A percentile compares a stretch with the other conserved stretches of the same genome.
phyloP scores from a whole-genome alignment of 2,113 vertebrate species.

The Aptenodytes patagonicus region DNA sequence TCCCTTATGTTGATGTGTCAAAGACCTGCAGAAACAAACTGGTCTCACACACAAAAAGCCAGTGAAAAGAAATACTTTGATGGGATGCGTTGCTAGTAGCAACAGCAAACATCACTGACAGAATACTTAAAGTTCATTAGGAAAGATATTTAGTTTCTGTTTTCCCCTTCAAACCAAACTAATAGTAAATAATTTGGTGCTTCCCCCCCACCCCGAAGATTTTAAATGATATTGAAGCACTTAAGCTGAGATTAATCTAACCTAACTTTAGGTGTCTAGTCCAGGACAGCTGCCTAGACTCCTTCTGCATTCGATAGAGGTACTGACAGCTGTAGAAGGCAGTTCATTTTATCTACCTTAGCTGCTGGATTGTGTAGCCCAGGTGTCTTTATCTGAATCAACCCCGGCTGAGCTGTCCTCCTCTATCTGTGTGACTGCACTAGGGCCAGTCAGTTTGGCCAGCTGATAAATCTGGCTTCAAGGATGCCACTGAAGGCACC shows the following conservation, averaged over 20 bases:
- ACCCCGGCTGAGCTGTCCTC: background rate
- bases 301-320: background rate
- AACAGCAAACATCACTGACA: background rate
- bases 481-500: background rate
- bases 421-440: background rate
- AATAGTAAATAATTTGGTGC: background rate
- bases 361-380: background rate
- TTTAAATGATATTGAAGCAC: background rate
- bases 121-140: background rate
- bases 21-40: background rate
- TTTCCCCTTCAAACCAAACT: background rate
- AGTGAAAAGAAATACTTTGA: background rate
- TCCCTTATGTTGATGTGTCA: background rate
- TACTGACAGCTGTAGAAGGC: no score
- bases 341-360: rapidly evolving
- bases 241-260: background rate
- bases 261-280: background rate
- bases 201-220: rapidly evolving
- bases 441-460: background rate
- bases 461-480: background rate
- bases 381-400: no score
- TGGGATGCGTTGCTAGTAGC: background rate
- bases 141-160: background rate
- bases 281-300: background rate
- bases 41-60: background rate